Evolutionary conservation across 2,888 invertebrate species (phyloP), one percentile per base, ranked within the genome.

Genomic region (Andrena camellia): DNA sequence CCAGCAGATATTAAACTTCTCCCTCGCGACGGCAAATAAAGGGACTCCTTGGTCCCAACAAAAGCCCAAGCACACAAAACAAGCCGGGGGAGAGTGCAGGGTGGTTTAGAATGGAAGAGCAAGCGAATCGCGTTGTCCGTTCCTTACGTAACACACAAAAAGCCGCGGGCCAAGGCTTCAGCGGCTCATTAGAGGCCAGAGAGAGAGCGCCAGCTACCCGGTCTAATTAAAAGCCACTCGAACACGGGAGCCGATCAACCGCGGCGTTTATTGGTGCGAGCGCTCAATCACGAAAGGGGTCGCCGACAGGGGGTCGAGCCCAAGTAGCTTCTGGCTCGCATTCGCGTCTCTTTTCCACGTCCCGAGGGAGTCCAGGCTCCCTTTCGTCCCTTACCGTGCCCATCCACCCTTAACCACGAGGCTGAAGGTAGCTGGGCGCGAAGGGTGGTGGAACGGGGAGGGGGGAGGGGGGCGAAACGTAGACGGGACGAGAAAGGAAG

Each of bases 321-420:
- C 76, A 71, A 77, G 80, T 71, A 77, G 78, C 71, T 73, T 64
- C 73, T 83, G 86, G 76, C 86, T 88, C 86, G 90, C 88, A 85
- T 79, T 67, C 85, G 68, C 67, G 75, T 86, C 86, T 82, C 79
- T 79, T 80, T 82, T 42, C 80, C 68, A 64, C 79, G 72, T 86
- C 87, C 86, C 81, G 23, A 13, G 75, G 80, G 85, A 64, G 23
- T 31, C 68, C 67, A 48, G 35, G 33, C 52, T 64, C 26, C 66
- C 76, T 80, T 79, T 78, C 60, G 66, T 64, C 62, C 31, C 52
- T 23, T 48, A 42, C 10, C 8, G 29, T 62, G 74, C 57, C 74
- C 70, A 7, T 71, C 69, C 77, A 68, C 69, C 60, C 72, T 77
- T 81, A 83, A 83, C 78, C 84, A 82, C 86, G 76, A 31, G 13